phyloP scores from a whole-genome alignment of 92 coral and sea anemone species.

The Paragorgia papillata region DNA sequence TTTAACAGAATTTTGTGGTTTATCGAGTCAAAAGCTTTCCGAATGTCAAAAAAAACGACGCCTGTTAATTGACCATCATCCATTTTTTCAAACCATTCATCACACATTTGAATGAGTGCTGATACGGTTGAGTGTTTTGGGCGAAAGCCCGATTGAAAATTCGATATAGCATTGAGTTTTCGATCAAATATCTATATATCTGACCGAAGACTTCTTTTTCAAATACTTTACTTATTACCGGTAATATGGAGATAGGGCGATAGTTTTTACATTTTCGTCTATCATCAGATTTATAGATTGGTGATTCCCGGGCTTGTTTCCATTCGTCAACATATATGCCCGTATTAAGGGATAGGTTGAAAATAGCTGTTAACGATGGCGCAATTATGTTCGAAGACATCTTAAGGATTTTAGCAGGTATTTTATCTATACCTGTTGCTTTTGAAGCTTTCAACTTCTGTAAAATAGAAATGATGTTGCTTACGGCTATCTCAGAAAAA shows the following conservation, averaged over 20 bases:
- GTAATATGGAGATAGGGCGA: slow-evolving; percentile 45
- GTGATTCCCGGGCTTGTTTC: slow-evolving; percentile 39
- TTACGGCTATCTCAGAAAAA: too few species aligned
- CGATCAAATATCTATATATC: slow-evolving; percentile 31
- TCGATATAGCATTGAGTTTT: slow-evolving; percentile 24
- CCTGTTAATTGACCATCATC: slow-evolving; percentile 36
- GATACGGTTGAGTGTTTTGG: slow-evolving; percentile 48
- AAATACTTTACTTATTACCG: slow-evolving; percentile 33
- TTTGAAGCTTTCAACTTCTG: too few species aligned
- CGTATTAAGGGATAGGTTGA: too few species aligned
- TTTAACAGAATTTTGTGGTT: slow-evolving; percentile 53
- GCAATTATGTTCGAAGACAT: too few species aligned
- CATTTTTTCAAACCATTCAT: background rate
- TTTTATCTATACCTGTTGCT: too few species aligned
- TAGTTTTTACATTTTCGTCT: slow-evolving; percentile 8
- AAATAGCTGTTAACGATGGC: too few species aligned
- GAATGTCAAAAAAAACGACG: background rate
- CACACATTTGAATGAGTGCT: slow-evolving; percentile 19
- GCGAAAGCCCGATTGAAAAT: slow-evolving; percentile 53
- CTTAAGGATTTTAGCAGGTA: too few species aligned
- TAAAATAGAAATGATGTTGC: too few species aligned
- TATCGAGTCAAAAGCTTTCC: slow-evolving; percentile 42
- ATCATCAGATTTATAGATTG: slow-evolving; percentile 31
- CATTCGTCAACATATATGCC: slow-evolving; percentile 42
- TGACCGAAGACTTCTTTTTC: slow-evolving; percentile 43